Conservation (phyloP, 2,888 invertebrate species). For the Anthrax anthrax region DNA sequence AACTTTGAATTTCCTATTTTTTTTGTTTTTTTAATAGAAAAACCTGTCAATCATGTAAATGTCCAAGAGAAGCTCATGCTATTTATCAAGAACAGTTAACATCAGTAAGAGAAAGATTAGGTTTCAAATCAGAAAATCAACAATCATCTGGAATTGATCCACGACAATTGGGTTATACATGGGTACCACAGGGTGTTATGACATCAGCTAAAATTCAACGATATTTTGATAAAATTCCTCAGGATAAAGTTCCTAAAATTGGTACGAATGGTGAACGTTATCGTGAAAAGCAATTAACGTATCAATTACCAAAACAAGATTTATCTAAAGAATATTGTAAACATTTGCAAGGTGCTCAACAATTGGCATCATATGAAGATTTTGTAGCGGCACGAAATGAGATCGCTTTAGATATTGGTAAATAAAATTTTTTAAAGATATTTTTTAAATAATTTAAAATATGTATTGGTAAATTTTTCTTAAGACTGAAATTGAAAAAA, state of each 20-base stretch:
- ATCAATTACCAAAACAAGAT: conserved; percentile 90
- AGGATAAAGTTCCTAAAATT: conserved; percentile 58
- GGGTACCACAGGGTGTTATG: conserved; percentile 41
- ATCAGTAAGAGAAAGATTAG: conserved; percentile 58
- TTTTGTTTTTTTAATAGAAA: conserved; percentile 50
- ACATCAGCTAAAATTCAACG: conserved; percentile 46
- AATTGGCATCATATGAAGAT: conserved; percentile 76
- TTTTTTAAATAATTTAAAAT: neutral
- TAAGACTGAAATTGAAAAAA: neutral
- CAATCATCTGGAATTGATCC: conserved; percentile 40
- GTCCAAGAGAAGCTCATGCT: conserved; percentile 78
- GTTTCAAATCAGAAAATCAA: conserved; percentile 45
- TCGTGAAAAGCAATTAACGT: conserved; percentile 66
- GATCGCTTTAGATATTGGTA: conserved; percentile 87
- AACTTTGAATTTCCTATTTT: too few species aligned
- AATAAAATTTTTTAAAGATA: conserved; percentile 22
- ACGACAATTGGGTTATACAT: conserved; percentile 53
- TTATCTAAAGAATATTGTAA: conserved; percentile 78
- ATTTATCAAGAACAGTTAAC: conserved; percentile 78
- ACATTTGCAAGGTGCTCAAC: conserved; percentile 57
- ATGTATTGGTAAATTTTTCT: neutral
- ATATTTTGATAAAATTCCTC: conserved; percentile 80
- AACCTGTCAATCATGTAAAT: conserved; percentile 85
- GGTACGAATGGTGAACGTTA: conserved; percentile 68
- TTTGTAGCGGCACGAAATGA: conserved; percentile 90